Evolutionary conservation across 1,140 invertebrate genomes (phyloP).

Genomic region (Aphelenchoides avenae): DNA sequence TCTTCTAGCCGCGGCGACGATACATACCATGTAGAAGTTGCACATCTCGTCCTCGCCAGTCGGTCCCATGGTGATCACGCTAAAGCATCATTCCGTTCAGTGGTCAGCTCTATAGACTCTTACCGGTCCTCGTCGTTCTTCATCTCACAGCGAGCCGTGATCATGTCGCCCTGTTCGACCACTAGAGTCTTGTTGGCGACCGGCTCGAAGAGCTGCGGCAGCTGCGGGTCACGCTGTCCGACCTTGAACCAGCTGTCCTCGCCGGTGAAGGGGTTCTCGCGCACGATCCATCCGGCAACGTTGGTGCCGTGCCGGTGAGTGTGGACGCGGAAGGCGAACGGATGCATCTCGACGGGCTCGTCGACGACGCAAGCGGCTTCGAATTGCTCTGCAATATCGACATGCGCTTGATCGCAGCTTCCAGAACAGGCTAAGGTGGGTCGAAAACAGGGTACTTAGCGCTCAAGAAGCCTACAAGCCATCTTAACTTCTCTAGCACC

Average conservation of each 20-base stretch:
- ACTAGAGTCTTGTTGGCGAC: slow-evolving; percentile 65
- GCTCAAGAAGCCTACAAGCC: no score
- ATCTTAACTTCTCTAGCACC: no score
- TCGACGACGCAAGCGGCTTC: slow-evolving; percentile 77
- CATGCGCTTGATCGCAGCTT: neutral
- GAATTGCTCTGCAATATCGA: slow-evolving; percentile 69
- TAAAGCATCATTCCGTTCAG: slow-evolving; percentile 22
- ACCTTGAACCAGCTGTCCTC: slow-evolving; percentile 65
- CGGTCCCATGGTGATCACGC: slow-evolving; percentile 61
- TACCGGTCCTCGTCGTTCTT: slow-evolving; percentile 67
- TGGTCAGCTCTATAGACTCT: slow-evolving; percentile 73
- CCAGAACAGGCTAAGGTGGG: neutral
- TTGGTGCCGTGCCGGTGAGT: slow-evolving; percentile 69
- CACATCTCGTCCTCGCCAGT: slow-evolving; percentile 97
- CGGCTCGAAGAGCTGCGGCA: slow-evolving; percentile 89
- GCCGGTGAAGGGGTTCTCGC: slow-evolving; percentile 32
- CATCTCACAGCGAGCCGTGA: slow-evolving; percentile 85
- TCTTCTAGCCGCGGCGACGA: neutral
- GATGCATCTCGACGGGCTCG: slow-evolving; percentile 79
- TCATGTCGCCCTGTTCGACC: slow-evolving; percentile 69
- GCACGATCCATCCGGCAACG: slow-evolving; percentile 48
- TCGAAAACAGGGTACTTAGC: neutral
- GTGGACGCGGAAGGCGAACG: slow-evolving; percentile 89
- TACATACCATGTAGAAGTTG: slow-evolving; percentile 81
- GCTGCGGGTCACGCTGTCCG: slow-evolving; percentile 83